Base-by-base conservation (phyloP, 2,888 invertebrate species). In the Beris morrisii region DNA sequence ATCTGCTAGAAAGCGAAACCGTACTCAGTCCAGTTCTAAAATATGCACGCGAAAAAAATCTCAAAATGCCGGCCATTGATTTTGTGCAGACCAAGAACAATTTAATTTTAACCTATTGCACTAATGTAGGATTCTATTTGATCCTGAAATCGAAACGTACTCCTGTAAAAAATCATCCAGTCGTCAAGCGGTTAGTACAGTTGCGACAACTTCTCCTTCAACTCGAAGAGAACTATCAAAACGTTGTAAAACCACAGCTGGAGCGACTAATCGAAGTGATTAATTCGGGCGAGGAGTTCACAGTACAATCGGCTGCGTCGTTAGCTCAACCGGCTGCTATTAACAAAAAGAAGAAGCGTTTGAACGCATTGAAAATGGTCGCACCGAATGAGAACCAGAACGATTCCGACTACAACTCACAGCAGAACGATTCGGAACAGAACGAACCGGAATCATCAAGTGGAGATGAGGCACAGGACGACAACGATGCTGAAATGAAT, bases 51-150 rank as follows among this genome's bases (percentile, higher is more conserved):
- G 81, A 83, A 72, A 85, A 86, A 9, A 82, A 86, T 73, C 79
- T 90, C n/a, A 84, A 86, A 67, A 86, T 87, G 75, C 82, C 86
- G 6, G 89, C 88, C 9, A 82, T 88, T 7, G 84, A 88, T 70
- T 93, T 91, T 80, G 82, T 93, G 1, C 84, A 85, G 76, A 86
- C 87, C 9, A 88, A 89, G 75, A 87, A 88, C 76, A 84, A 88
- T 71, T 79, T 91, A 44, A 84, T 88, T 71, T 84, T 85, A 75
- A 94, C 93, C 76, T 96, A 96, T 77, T 91, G 91, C 73, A 87
- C 88, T 28, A 95, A 96, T 77, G 88, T 96, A 46, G 85, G 87
- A 57, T 94, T 92, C 81, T 96, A 95, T 79, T 79, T 97, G 72
- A 83, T 92, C 72, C 80, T 97, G 13, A 95, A 95, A 83, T 86